A percentile compares a stretch with the other conserved stretches of the same genome.
These are phyloP conservation scores for Rhinichthys klamathensis DNA, from an alignment of 2,113 vertebrate species.

Conservation along the genomic window DNA sequence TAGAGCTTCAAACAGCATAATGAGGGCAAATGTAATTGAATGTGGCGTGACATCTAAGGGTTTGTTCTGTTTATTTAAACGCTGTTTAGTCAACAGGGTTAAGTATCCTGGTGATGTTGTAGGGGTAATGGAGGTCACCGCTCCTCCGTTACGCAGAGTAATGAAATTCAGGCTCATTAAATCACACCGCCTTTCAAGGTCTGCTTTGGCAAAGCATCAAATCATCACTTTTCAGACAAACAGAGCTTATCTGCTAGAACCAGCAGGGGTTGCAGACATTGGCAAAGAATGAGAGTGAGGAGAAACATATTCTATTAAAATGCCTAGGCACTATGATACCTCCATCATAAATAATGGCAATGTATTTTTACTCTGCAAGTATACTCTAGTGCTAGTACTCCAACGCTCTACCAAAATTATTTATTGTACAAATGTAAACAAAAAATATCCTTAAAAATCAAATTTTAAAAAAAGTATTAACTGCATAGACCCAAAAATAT, in stretches of 20 bases:
- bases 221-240: slow-evolving; percentile 28
- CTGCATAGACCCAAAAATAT: background rate
- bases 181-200: slow-evolving; percentile 53
- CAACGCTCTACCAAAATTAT: background rate
- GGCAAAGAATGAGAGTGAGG: background rate
- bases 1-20: background rate
- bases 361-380: background rate
- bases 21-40: background rate
- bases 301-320: slow-evolving; percentile 25
- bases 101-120: background rate
- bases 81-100: slow-evolving; percentile 21
- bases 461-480: background rate
- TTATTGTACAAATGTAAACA: background rate
- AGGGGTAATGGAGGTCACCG: slow-evolving; percentile 44
- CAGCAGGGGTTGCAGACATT: slow-evolving; percentile 45
- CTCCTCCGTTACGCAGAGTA: slow-evolving; percentile 39
- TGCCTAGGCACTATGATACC: background rate
- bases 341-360: background rate
- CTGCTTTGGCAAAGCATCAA: slow-evolving; percentile 38
- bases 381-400: background rate
- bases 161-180: slow-evolving; percentile 55
- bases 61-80: slow-evolving; percentile 25
- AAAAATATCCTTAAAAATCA: background rate
- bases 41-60: background rate
- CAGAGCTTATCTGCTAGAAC: slow-evolving; percentile 48